Base-by-base conservation (phyloP, 2,113 vertebrate species). In the Calyptommatus sinebrachiatus region DNA sequence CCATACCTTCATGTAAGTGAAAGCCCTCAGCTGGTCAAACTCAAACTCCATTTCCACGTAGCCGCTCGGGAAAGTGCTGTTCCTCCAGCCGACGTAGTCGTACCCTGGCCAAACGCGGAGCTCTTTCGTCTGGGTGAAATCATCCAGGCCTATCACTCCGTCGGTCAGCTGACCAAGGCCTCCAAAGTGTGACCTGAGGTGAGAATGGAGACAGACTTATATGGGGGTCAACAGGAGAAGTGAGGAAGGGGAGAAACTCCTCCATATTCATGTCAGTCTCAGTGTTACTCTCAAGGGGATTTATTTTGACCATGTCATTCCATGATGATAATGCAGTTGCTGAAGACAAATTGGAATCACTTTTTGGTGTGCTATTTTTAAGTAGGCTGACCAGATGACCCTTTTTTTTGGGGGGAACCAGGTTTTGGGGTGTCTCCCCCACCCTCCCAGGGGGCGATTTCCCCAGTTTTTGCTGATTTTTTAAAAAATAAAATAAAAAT, bases 51-150 rank as follows among this genome's bases (percentile, higher is more conserved):
- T 96, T 84, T 97, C 96, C 87, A 99, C 88, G 0, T 94, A 96
- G 81, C 94, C 92, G 0, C 86, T 86, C 45, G 94, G 95, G 1
- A 96, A 94, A 5, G 93, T 93, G 22, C 94, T 94, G 0, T 94
- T 95, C 78, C 86, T 95, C 97, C 97, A 99, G 18, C 97, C 97
- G 74, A 99, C 92, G 10, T 98, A 99, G 90, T 99, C 97, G 0
- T 98, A 99, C 8, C 97, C 97, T 0, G 97, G 96, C 97, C 96
- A 97, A 26, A 98, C 97, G 9, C 94, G 93, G 18, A 97, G 93
- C 91, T 98, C 97, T 61, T 95, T 97, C 41, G 91, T 97, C 89
- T 96, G 83, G 60, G 90, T 85, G 77, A 99, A 98, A 90, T 99
- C 97, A 3, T 98, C 97, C 78, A 96, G 91, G 1, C 97, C 97